These are phyloP conservation scores for Lophius americanus DNA, from an alignment of 2,797 vertebrate species.

Conservation along the genomic window DNA sequence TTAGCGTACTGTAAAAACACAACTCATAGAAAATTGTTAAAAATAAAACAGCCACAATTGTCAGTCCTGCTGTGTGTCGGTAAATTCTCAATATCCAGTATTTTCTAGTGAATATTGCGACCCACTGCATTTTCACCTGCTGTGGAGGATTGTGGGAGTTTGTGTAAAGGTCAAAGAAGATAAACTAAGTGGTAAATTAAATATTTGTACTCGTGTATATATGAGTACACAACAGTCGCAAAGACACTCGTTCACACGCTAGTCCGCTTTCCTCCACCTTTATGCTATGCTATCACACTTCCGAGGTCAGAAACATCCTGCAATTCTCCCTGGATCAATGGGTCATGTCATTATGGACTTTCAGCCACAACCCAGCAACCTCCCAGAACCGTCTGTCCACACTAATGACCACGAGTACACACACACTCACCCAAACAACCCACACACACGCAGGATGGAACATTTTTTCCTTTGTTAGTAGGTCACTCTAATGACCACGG, in stretches of 20 bases:
- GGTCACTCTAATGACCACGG: slow-evolving; percentile 29
- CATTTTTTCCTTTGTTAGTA: slow-evolving; percentile 9
- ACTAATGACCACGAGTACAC: slow-evolving; percentile 60
- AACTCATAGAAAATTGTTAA: too few species aligned
- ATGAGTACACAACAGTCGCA: neutral
- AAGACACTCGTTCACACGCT: neutral
- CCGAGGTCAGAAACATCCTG: slow-evolving; percentile 54
- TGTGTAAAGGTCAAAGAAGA: too few species aligned
- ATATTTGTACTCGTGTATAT: too few species aligned
- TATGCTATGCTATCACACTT: slow-evolving; percentile 23
- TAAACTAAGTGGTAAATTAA: too few species aligned
- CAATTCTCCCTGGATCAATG: slow-evolving; percentile 68
- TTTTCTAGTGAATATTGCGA: too few species aligned
- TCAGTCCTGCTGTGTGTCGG: too few species aligned
- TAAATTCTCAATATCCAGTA: too few species aligned
- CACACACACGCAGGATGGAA: slow-evolving; percentile 5
- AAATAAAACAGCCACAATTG: too few species aligned
- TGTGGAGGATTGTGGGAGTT: too few species aligned
- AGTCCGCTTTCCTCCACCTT: slow-evolving; percentile 1
- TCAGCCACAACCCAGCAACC: slow-evolving; percentile 54
- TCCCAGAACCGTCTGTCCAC: slow-evolving; percentile 53
- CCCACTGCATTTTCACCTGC: too few species aligned
- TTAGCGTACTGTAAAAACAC: too few species aligned
- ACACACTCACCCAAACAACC: slow-evolving; percentile 1
- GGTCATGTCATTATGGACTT: slow-evolving; percentile 70